These are phyloP conservation scores for Drosophila eohydei DNA, from an alignment of 2,888 invertebrate genomes.

Conservation along the genomic window DNA sequence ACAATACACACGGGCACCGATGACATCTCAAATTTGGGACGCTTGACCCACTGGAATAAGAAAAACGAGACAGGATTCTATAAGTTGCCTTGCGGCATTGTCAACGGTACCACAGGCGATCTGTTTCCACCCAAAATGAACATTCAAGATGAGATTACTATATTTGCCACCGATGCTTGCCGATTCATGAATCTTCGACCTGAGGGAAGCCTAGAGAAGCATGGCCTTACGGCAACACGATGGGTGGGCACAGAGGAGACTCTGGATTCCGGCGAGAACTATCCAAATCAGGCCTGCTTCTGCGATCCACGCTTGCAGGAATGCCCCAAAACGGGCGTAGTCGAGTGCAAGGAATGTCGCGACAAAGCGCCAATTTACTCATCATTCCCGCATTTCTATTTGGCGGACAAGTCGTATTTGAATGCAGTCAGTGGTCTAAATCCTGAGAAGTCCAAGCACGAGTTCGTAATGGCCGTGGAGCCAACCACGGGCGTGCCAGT, in stretches of 20 bases:
- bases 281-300: constrained; percentile 89
- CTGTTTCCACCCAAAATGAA: constrained; percentile 89
- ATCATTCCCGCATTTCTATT: constrained; percentile 92
- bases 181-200: constrained; percentile 87
- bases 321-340: constrained; percentile 87
- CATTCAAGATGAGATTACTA: constrained; percentile 86
- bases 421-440: constrained; percentile 88
- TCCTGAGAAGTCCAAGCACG: constrained; percentile 88
- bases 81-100: constrained; percentile 87
- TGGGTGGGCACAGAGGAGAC: constrained; percentile 87
- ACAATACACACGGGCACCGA: constrained; percentile 90
- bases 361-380: constrained; percentile 93
- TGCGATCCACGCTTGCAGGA: constrained; percentile 86
- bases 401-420: constrained; percentile 89
- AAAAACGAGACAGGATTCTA: constrained; percentile 87
- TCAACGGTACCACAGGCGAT: constrained; percentile 92
- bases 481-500: constrained; percentile 93
- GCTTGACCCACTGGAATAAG: constrained; percentile 90
- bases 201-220: constrained; percentile 50
- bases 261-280: constrained; percentile 90
- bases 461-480: constrained; percentile 89
- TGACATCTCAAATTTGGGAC: constrained; percentile 89
- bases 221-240: constrained; percentile 77
- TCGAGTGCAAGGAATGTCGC: constrained; percentile 91
- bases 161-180: constrained; percentile 93